Evolutionary conservation across 2,113 vertebrate genomes (phyloP).

Genomic region (Tragelaphus buxtoni): DNA sequence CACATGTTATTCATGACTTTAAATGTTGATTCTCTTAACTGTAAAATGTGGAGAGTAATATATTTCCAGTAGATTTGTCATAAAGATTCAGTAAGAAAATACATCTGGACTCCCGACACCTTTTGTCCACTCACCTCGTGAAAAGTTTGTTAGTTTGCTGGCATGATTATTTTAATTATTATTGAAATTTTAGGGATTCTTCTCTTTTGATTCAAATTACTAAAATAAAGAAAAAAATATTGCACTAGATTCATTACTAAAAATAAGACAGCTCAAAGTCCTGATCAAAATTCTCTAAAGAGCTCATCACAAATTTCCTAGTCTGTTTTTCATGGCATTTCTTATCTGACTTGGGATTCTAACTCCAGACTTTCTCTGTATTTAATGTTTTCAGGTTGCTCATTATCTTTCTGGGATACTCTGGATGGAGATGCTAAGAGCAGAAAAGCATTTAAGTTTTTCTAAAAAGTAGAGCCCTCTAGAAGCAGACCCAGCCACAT

Average conservation of each 20-base stretch:
- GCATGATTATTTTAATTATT: not conserved
- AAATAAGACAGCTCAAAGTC: not conserved
- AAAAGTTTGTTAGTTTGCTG: not conserved
- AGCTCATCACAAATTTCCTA: not conserved
- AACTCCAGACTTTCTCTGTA: not conserved
- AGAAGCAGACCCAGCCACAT: not conserved
- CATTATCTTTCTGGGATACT: not conserved
- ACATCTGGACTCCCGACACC: not conserved
- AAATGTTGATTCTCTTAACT: not conserved
- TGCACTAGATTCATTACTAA: not conserved
- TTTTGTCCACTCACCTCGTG: rapidly evolving
- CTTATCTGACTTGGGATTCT: not conserved
- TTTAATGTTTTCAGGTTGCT: not conserved
- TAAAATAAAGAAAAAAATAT: not conserved
- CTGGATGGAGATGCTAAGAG: not conserved
- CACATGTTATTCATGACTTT: not conserved
- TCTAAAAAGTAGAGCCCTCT: not conserved
- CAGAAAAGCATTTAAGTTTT: not conserved
- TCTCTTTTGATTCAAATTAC: not conserved
- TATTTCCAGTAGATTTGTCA: not conserved
- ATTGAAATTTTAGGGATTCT: not conserved
- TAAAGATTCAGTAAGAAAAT: not conserved
- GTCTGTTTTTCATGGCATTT: not conserved
- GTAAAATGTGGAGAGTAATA: not conserved
- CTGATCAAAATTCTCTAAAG: not conserved